Conservation (phyloP, 2,888 invertebrate species). For the Pyrrhosoma nymphula region DNA sequence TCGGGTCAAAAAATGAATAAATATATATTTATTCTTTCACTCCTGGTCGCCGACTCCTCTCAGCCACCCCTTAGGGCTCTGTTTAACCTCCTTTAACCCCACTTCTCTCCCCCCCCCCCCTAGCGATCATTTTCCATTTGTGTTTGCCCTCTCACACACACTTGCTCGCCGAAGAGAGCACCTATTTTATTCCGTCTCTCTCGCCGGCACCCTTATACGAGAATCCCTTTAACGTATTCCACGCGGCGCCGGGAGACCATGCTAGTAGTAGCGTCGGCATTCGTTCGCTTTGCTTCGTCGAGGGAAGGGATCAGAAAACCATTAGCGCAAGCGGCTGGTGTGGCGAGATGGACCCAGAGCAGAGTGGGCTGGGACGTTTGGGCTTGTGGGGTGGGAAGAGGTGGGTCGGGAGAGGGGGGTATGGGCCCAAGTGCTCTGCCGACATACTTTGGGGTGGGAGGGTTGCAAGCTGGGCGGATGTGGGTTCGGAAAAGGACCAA, state of each 20-base stretch:
- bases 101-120: background rate
- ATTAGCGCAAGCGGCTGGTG: slow-evolving; percentile 38
- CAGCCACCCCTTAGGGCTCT: no score
- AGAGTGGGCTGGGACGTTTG: background rate
- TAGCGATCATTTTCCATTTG: slow-evolving; percentile 57
- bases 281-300: slow-evolving; percentile 44
- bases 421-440: no score
- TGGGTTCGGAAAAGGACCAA: background rate
- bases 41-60: background rate
- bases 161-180: background rate
- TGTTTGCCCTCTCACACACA: slow-evolving; percentile 25
- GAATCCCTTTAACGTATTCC: slow-evolving; percentile 66
- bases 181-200: background rate
- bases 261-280: background rate
- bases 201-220: background rate
- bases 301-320: slow-evolving; percentile 51
- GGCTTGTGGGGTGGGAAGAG: no score
- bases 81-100: background rate
- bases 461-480: no score
- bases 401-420: background rate
- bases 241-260: background rate
- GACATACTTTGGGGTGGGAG: no score
- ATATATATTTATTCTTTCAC: background rate
- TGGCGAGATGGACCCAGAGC: background rate
- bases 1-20: background rate